These are phyloP conservation scores for Trinectes maculatus DNA, from an alignment of 2,113 vertebrate species.

Conservation along the genomic window DNA sequence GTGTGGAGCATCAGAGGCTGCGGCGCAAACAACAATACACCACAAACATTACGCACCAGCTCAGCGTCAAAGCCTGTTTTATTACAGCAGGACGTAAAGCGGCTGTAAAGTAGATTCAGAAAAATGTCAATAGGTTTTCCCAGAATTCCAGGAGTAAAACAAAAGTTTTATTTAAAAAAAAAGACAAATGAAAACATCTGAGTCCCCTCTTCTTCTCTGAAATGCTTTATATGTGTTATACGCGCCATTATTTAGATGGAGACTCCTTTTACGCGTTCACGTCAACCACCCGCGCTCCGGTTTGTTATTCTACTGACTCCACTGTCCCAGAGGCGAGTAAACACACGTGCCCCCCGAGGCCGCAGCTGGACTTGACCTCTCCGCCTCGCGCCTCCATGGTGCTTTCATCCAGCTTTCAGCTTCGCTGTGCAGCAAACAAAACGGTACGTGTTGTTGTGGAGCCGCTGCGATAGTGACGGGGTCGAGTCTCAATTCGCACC, in stretches of 20 bases:
- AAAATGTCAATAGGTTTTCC: neutral
- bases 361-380: constrained; percentile 76
- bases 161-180: neutral
- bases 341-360: constrained; percentile 1
- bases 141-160: neutral
- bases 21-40: no score
- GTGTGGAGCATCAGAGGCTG: constrained; percentile 2
- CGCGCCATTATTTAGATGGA: neutral
- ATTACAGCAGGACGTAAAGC: neutral
- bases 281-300: neutral
- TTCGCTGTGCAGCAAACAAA: constrained; percentile 70
- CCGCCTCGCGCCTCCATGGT: constrained; percentile 26
- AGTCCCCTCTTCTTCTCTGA: neutral
- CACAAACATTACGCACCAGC: neutral
- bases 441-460: constrained; percentile 59
- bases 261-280: neutral
- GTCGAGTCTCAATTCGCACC: constrained; percentile 77
- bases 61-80: neutral
- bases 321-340: neutral
- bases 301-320: neutral
- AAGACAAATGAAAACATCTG: neutral
- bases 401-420: constrained; percentile 69
- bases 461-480: constrained; percentile 57
- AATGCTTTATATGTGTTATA: no score
- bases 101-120: neutral